A percentile compares a stretch with the other conserved stretches of the same genome.
phyloP scores from a whole-genome alignment of 2,888 invertebrate genomes.

The Drosophila anomalipes region DNA sequence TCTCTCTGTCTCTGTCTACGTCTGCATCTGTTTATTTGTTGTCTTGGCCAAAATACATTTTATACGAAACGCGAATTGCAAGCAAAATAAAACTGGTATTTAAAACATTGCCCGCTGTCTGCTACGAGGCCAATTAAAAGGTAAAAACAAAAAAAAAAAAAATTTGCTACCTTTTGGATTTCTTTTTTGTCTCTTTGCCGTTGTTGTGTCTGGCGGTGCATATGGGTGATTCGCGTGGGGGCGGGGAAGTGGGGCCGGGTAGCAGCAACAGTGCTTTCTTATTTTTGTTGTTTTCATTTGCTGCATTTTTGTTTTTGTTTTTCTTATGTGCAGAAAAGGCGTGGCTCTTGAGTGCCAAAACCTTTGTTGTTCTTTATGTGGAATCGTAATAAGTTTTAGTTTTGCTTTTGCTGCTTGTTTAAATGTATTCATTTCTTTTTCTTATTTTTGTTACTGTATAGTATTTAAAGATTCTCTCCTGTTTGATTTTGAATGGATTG shows the following conservation, averaged over 20 bases:
- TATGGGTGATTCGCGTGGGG: conserved; percentile 11
- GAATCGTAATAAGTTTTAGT: conserved; percentile 31
- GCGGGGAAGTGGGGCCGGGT: conserved; percentile 5
- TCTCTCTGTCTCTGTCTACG: conserved; percentile 14
- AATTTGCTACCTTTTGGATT: conserved; percentile 33
- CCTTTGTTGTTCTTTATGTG: conserved; percentile 9
- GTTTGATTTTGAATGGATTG: neutral
- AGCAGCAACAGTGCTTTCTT: conserved; percentile 22
- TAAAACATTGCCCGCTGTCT: conserved; percentile 28
- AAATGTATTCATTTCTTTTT: neutral
- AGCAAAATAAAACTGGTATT: conserved; percentile 60
- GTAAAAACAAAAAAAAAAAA: conserved; percentile 5
- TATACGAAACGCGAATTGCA: conserved; percentile 46
- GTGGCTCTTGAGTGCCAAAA: conserved; percentile 54
- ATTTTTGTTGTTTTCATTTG: conserved; percentile 14
- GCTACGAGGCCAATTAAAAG: conserved; percentile 37
- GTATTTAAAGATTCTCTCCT: neutral
- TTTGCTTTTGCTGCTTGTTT: conserved; percentile 3
- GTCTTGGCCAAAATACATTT: conserved; percentile 68
- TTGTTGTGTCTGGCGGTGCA: conserved; percentile 42
- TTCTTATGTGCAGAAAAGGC: conserved; percentile 39
- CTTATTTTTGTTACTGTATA: too few species aligned
- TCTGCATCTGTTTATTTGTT: conserved; percentile 59
- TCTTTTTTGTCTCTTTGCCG: conserved; percentile 10
- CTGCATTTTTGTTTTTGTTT: conserved; percentile 8